A percentile compares a stretch with the other conserved stretches of the same genome.
Evolutionary conservation across 2,113 vertebrate species (phyloP).

Genomic region (Sinocyclocheilus grahami): DNA sequence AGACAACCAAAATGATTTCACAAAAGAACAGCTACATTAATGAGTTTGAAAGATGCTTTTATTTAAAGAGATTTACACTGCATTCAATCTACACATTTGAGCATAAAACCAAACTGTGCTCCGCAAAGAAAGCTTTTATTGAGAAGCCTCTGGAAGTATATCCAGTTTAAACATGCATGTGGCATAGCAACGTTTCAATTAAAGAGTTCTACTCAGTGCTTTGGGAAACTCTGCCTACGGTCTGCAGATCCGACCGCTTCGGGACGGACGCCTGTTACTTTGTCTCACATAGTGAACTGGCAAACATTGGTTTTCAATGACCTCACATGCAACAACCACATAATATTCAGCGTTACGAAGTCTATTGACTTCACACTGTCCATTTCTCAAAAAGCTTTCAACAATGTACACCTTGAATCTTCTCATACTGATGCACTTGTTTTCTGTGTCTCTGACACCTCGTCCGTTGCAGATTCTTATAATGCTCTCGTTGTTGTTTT

Average conservation of each 20-base stretch:
- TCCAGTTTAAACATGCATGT: not conserved
- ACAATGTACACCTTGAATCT: not conserved
- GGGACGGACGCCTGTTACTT: rapidly evolving
- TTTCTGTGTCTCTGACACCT: not conserved
- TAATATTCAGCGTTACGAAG: not conserved
- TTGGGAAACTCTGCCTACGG: too few relatives aligned
- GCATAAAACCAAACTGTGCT: not conserved
- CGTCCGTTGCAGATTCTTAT: not conserved
- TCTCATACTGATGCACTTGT: not conserved
- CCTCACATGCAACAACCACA: not conserved
- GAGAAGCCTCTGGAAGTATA: not conserved
- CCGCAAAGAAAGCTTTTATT: not conserved
- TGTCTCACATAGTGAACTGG: not conserved
- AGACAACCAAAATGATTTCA: not conserved
- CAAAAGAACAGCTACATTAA: too few relatives aligned
- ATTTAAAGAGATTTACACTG: not conserved
- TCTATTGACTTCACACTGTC: not conserved
- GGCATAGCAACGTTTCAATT: not conserved
- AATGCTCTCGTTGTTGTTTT: not conserved
- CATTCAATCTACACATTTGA: not conserved
- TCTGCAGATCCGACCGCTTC: rapidly evolving
- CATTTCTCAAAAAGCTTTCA: not conserved
- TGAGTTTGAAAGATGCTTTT: not conserved
- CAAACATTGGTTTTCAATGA: not conserved
- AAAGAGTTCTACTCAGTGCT: not conserved